A percentile compares a stretch with the other conserved stretches of the same genome.
Conservation (phyloP, 2,113 vertebrate genomes). For the Chrysochloris asiatica region DNA sequence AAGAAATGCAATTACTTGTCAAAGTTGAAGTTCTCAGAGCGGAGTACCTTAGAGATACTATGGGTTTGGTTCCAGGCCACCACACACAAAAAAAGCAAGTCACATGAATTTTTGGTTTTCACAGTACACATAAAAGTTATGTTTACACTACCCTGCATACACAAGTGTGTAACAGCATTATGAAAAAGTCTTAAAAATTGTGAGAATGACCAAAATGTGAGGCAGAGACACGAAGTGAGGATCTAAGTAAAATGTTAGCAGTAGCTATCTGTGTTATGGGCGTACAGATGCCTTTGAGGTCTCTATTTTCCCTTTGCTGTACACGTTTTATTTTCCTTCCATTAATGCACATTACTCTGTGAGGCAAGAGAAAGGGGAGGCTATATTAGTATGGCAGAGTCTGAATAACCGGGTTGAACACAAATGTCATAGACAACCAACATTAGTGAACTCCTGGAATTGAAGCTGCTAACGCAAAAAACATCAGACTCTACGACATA, state of each 20-base stretch:
- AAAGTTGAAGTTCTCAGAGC: background rate
- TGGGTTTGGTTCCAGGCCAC: too few species aligned
- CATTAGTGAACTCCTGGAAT: background rate
- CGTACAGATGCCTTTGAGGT: background rate
- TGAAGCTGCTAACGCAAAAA: background rate
- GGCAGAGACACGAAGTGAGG: too few species aligned
- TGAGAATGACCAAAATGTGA: too few species aligned
- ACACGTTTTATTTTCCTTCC: background rate
- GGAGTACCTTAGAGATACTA: too few species aligned
- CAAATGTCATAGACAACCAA: background rate
- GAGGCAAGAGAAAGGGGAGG: background rate
- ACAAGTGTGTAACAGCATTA: too few species aligned
- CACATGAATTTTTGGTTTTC: too few species aligned
- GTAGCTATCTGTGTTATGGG: background rate
- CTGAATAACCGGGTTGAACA: background rate
- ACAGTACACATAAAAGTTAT: too few species aligned
- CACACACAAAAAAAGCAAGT: too few species aligned
- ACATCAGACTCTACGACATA: background rate
- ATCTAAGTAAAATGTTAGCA: background rate
- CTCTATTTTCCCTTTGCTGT: background rate
- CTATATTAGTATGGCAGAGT: background rate
- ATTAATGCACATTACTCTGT: background rate
- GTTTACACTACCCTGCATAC: too few species aligned
- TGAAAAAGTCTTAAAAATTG: too few species aligned
- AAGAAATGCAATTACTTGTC: slow-evolving; percentile 22